These are phyloP conservation scores for Maniola jurtina DNA, from an alignment of 1,140 invertebrate genomes.

Conservation along the genomic window DNA sequence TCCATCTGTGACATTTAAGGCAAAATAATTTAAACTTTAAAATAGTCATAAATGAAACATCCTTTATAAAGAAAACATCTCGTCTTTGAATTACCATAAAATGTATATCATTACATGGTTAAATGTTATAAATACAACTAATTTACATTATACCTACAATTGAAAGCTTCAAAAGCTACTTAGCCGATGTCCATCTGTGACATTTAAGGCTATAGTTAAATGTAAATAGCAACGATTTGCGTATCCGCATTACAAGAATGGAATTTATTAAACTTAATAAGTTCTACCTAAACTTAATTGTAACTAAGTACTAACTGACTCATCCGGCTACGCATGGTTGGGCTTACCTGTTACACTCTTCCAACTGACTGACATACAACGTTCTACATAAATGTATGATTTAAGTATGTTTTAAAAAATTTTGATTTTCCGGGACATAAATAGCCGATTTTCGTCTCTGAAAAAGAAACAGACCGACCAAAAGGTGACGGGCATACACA, in stretches of 20 bases:
- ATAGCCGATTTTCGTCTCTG: no score
- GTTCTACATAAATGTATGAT: no score
- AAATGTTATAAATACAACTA: background rate
- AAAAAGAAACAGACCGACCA: background rate
- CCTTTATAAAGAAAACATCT: no score
- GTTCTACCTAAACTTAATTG: background rate
- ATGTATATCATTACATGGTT: background rate
- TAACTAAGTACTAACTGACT: background rate
- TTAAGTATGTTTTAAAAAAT: no score
- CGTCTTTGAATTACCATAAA: background rate
- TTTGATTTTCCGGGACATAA: background rate
- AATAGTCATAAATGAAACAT: no score
- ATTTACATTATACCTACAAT: background rate
- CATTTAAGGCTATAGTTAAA: background rate
- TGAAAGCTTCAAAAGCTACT: background rate
- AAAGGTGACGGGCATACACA: no score
- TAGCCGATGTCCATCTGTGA: background rate
- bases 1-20: constrained; percentile 4
- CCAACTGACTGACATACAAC: no score
- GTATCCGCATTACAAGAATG: constrained; percentile 3
- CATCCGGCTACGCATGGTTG: no score
- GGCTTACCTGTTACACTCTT: no score
- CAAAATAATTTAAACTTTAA: no score
- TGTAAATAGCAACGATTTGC: background rate
- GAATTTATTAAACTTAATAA: background rate